Conservation (phyloP, 2,888 invertebrate genomes). For the Trachelus tabidus region DNA sequence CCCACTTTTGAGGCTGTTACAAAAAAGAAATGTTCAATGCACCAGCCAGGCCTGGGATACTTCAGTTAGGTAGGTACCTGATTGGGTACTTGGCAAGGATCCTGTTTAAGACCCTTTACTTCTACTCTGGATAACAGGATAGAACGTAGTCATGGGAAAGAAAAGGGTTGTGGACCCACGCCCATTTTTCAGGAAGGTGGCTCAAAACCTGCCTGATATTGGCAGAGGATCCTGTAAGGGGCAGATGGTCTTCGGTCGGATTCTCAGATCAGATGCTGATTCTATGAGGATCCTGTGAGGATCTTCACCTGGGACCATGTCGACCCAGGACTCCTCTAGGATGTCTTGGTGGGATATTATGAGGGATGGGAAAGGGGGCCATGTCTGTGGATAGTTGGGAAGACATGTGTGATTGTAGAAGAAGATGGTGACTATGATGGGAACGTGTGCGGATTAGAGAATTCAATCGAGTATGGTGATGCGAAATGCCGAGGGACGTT, state of each 20-base stretch:
- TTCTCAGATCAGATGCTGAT: background rate
- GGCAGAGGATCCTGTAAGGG: slow-evolving; percentile 22
- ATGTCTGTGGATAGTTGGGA: background rate
- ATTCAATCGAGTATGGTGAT: background rate
- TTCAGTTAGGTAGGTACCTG: background rate
- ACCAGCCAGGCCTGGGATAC: background rate
- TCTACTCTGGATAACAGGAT: background rate
- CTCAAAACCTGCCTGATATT: slow-evolving; percentile 30
- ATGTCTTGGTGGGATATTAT: background rate
- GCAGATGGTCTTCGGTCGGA: slow-evolving; percentile 46
- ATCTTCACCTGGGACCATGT: background rate
- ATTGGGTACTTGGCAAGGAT: background rate
- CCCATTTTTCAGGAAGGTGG: slow-evolving; percentile 40
- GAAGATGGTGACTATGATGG: slow-evolving; percentile 5
- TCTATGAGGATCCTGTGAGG: background rate
- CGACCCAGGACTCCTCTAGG: background rate
- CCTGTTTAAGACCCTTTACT: background rate
- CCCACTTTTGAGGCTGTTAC: slow-evolving; percentile 1
- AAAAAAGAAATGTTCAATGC: background rate
- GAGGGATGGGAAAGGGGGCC: background rate
- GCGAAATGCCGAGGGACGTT: background rate
- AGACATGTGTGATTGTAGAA: background rate
- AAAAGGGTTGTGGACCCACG: slow-evolving; percentile 24
- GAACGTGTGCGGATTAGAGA: background rate
- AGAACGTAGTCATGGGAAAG: background rate